Evolutionary conservation across 1,140 invertebrate genomes (phyloP), one percentile per base, ranked within the genome.

Genomic region (Bombus consobrinus): DNA sequence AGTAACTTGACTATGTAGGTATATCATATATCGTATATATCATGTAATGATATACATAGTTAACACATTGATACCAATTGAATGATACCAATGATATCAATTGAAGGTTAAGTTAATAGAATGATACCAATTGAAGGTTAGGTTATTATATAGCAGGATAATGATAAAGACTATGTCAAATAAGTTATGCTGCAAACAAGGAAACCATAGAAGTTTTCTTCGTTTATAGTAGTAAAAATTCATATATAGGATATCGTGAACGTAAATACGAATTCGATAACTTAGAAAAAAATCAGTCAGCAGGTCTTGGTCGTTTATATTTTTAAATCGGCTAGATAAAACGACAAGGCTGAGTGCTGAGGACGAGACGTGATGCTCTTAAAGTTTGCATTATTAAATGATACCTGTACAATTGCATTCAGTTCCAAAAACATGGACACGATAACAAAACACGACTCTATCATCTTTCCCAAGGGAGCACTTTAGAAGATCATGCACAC

Each of bases 301-400:
- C 86, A 69, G 75, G 83, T 87, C 86, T 85, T 87, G 77, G 79
- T 64, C 47, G 74, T 78, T 87, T 94, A 87, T 90, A 94, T 94
- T 93, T 94, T 94, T 94, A 94, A 90, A 93, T 91, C 85, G 84
- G 32, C 69, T 79, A 83, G 90, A 93, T 89, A 88, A 88, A 90
- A 92, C 72, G 93, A 90, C 79, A 81, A 89, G 79, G 62, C 82
- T 79, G 89, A 74, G 88, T 87, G 68, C 39, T 81, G 71, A 25
- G 77, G 85, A 85, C 78, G 83, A 87, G 86, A 85, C 88, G 80
- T 80, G 91, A 89, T 90, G 93, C 92, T 93, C 91, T 94, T 93
- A 93, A 93, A 89, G 86, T 78, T 83, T 94, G 89, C 90, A 94
- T 94, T 94, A 94, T 94, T 94, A 88, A 94, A 90, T 83, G 84